phyloP scores from a whole-genome alignment of 2,113 vertebrate species.

The Cairina moschata region DNA sequence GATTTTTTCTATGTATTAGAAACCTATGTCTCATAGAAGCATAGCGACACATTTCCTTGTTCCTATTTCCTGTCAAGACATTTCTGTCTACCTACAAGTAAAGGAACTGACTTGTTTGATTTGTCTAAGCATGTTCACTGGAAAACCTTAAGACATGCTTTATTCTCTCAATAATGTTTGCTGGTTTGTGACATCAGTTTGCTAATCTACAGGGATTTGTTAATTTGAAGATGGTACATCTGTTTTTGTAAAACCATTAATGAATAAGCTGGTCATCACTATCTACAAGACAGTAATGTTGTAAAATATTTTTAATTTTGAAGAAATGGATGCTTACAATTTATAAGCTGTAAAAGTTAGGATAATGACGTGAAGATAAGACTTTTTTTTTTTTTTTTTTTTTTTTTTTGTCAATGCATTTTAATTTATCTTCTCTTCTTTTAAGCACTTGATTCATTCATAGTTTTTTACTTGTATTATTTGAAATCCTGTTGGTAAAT shows the following conservation, averaged over 20 bases:
- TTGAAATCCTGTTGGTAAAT: neutral
- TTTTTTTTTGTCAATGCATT: neutral
- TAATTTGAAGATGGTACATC: neutral
- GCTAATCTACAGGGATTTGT: neutral
- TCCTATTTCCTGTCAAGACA: neutral
- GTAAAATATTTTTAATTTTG: neutral
- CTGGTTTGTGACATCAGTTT: neutral
- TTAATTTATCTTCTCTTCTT: neutral
- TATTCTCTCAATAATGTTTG: neutral
- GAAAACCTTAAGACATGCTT: accelerated
- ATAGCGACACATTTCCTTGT: neutral
- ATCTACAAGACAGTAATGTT: neutral
- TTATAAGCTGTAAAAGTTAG: neutral
- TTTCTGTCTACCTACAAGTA: neutral
- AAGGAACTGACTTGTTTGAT: neutral
- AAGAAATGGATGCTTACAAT: neutral
- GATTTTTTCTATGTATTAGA: neutral
- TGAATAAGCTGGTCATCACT: neutral
- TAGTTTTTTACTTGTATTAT: neutral
- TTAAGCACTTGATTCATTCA: accelerated
- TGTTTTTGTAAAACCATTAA: neutral
- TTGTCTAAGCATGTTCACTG: neutral
- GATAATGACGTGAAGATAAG: neutral
- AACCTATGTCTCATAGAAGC: neutral
- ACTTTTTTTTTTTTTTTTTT: neutral